Conservation (phyloP, 2,113 vertebrate genomes). For the Carollia perspicillata region DNA sequence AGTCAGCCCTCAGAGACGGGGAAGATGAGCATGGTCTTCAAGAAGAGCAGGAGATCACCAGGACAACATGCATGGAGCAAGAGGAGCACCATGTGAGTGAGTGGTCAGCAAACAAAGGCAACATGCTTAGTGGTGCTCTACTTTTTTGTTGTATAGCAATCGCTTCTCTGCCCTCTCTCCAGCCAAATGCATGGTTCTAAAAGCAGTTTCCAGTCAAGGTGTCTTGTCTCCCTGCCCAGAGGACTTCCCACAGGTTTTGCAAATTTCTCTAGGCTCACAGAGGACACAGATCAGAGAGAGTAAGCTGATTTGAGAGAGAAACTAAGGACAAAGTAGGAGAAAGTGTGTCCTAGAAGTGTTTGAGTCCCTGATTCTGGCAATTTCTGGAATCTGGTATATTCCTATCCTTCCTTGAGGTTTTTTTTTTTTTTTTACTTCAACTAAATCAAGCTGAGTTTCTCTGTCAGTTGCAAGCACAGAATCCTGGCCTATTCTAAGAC, state of each 20-base stretch:
- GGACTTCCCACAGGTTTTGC: not conserved
- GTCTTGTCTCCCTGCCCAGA: not conserved
- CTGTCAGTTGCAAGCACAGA: not conserved
- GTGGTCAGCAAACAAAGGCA: fast-evolving
- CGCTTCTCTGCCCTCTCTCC: not conserved
- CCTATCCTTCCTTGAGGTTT: not conserved
- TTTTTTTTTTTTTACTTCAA: not conserved
- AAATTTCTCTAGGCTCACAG: not conserved
- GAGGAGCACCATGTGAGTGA: not conserved
- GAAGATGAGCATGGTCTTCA: not conserved
- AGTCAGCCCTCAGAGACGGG: not conserved
- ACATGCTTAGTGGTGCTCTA: not conserved
- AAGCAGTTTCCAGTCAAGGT: not conserved
- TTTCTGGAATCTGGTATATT: not conserved
- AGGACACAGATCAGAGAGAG: not conserved
- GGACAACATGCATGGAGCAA: not conserved
- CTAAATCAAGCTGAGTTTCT: not conserved
- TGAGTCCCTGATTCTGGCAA: not conserved
- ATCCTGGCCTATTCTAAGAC: not conserved
- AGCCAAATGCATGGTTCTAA: not conserved
- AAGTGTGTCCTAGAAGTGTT: not conserved
- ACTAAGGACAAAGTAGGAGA: not conserved
- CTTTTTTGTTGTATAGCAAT: not conserved
- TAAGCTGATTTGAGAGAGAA: not conserved
- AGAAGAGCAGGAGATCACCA: not conserved